Percentiles rank a stretch among this genome's conserved stretches.
Conservation (phyloP, 2,888 invertebrate genomes). For the Hyalella azteca region DNA sequence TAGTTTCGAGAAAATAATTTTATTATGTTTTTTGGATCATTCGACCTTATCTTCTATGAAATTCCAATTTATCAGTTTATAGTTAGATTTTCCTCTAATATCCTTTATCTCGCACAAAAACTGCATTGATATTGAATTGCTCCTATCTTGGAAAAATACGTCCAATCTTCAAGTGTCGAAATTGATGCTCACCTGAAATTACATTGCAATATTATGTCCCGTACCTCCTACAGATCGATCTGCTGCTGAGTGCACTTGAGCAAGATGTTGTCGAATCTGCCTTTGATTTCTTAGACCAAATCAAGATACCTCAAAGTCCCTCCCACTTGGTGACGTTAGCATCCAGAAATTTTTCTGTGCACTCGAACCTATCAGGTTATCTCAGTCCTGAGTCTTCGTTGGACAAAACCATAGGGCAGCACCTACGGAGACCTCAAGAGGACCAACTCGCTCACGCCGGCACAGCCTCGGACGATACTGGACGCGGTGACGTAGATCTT, state of each 20-base stretch:
- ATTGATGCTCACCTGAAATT: no score
- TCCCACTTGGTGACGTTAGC: slow-evolving; percentile 52
- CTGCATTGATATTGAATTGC: no score
- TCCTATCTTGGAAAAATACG: no score
- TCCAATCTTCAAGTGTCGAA: no score
- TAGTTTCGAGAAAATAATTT: no score
- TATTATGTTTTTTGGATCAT: no score
- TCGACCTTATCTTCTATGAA: no score
- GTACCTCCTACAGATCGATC: slow-evolving; percentile 66
- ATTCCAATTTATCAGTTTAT: no score
- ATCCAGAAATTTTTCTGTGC: slow-evolving; percentile 46
- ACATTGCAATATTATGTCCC: not conserved
- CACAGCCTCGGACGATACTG: not conserved
- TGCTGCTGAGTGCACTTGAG: slow-evolving; percentile 65
- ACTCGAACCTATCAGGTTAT: slow-evolving; percentile 48
- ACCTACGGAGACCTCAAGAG: slow-evolving; percentile 5
- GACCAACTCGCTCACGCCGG: not conserved
- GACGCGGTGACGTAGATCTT: no score
- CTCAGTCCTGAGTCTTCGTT: slow-evolving; percentile 46
- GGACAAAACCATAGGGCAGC: slow-evolving; percentile 14
- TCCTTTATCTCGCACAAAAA: no score
- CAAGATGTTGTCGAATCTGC: slow-evolving; percentile 85
- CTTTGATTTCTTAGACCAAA: slow-evolving; percentile 79
- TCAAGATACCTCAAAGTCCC: slow-evolving; percentile 62
- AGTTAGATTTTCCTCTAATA: no score